These are phyloP conservation scores for Polyergus mexicanus DNA, from an alignment of 1,140 invertebrate species.

Conservation along the genomic window DNA sequence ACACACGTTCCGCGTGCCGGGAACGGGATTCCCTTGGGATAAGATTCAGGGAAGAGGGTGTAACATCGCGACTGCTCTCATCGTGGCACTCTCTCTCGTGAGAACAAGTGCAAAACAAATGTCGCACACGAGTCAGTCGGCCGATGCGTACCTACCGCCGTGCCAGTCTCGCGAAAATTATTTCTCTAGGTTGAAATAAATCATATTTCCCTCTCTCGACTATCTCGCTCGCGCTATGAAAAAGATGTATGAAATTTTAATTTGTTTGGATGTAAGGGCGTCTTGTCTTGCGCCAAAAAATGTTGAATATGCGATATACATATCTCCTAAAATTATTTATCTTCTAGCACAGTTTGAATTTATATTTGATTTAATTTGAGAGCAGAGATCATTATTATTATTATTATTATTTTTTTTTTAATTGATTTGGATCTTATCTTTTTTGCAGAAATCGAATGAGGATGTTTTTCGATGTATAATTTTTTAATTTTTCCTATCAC, in stretches of 20 bases:
- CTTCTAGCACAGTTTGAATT: not conserved
- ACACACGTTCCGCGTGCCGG: slow-evolving; percentile 75
- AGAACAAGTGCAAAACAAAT: slow-evolving; percentile 85
- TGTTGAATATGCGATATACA: not conserved
- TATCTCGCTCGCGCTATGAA: not conserved
- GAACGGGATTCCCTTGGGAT: slow-evolving; percentile 77
- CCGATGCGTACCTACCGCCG: slow-evolving; percentile 31
- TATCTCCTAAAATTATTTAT: not conserved
- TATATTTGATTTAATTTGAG: no score
- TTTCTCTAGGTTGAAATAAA: slow-evolving; percentile 68
- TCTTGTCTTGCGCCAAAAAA: not conserved
- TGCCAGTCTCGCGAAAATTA: slow-evolving; percentile 61
- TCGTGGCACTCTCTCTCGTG: slow-evolving; percentile 77
- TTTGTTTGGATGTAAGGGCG: slow-evolving; percentile 5
- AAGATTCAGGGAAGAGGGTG: slow-evolving; percentile 77
- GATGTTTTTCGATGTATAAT: not conserved
- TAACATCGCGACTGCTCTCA: slow-evolving; percentile 69
- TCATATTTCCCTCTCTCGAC: slow-evolving; percentile 53
- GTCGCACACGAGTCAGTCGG: slow-evolving; percentile 77
- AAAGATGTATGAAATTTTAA: slow-evolving; percentile 41
- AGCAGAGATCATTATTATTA: no score
- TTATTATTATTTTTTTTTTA: not conserved
- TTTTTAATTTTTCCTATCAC: not conserved
- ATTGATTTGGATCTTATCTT: not conserved
- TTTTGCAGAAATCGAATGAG: not conserved